Percentiles rank a stretch among this genome's conserved stretches.
Evolutionary conservation across 1,140 invertebrate genomes (phyloP).

Genomic region (Thaumatotibia leucotreta): DNA sequence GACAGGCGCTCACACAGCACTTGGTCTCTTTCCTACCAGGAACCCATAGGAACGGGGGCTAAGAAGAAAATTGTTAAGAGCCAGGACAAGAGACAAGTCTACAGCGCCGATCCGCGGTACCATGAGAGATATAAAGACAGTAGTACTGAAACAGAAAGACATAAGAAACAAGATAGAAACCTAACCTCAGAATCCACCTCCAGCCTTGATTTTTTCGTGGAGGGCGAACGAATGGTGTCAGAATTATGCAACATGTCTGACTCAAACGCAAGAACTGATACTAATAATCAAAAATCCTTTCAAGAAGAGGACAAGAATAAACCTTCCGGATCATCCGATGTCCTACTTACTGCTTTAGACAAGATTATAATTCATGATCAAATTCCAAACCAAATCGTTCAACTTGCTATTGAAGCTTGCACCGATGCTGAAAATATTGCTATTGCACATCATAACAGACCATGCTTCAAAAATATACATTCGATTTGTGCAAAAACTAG

Average conservation of each 20-base stretch:
- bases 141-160: slow-evolving; percentile 46
- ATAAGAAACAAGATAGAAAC: slow-evolving; percentile 54
- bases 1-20: slow-evolving; percentile 55
- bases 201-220: slow-evolving; percentile 67
- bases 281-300: slow-evolving; percentile 40
- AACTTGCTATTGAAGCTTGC: slow-evolving; percentile 71
- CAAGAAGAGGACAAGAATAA: slow-evolving; percentile 57
- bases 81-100: slow-evolving; percentile 57
- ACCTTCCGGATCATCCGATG: slow-evolving; percentile 45
- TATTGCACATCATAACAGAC: slow-evolving; percentile 78
- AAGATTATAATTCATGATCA: slow-evolving; percentile 69
- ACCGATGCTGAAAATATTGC: slow-evolving; percentile 79
- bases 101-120: slow-evolving; percentile 49
- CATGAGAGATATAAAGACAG: slow-evolving; percentile 57
- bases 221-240: slow-evolving; percentile 73
- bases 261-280: slow-evolving; percentile 36
- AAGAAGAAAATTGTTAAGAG: slow-evolving; percentile 70
- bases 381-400: slow-evolving; percentile 71
- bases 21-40: slow-evolving; percentile 59
- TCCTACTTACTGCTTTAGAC: slow-evolving; percentile 57
- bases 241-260: slow-evolving; percentile 69
- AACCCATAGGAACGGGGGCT: slow-evolving; percentile 65
- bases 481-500: slow-evolving; percentile 80
- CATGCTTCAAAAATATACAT: slow-evolving; percentile 83
- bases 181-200: slow-evolving; percentile 63